A percentile compares a stretch with the other conserved stretches of the same genome.
phyloP scores from a whole-genome alignment of 2,888 invertebrate genomes.

The Prosapia bicincta region DNA sequence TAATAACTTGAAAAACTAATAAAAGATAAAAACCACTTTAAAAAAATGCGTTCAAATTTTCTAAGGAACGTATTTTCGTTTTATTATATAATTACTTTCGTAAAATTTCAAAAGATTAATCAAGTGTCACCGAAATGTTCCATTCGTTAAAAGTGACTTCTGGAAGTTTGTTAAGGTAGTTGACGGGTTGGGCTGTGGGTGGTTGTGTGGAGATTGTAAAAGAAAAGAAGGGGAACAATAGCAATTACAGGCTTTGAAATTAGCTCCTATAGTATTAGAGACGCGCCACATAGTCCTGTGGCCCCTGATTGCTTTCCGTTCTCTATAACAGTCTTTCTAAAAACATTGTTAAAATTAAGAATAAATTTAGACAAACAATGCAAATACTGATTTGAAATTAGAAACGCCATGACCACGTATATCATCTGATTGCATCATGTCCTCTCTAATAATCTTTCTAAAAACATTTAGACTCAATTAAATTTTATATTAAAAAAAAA shows the following conservation, averaged over 20 bases:
- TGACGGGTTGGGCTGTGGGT: not conserved
- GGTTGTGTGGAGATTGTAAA: not conserved
- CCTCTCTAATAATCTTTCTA: not conserved
- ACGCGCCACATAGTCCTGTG: not conserved
- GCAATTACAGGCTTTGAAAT: constrained; percentile 2
- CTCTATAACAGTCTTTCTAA: not conserved
- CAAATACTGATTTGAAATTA: not conserved
- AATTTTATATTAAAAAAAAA: too few species aligned
- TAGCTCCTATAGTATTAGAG: not conserved
- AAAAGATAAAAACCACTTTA: too few species aligned
- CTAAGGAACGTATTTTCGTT: too few species aligned
- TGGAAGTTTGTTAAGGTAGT: not conserved
- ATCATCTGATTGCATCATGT: not conserved
- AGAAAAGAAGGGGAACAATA: not conserved
- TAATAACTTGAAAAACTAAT: too few species aligned
- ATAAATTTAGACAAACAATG: not conserved
- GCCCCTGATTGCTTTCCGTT: not conserved
- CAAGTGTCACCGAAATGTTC: not conserved
- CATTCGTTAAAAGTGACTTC: not conserved
- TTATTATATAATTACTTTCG: too few species aligned
- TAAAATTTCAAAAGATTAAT: not conserved
- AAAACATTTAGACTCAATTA: too few species aligned
- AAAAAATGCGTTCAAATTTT: too few species aligned
- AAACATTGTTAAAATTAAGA: not conserved
- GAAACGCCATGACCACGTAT: not conserved